Conservation (phyloP, 2,888 invertebrate genomes). For the Stenichneumon culpator region DNA sequence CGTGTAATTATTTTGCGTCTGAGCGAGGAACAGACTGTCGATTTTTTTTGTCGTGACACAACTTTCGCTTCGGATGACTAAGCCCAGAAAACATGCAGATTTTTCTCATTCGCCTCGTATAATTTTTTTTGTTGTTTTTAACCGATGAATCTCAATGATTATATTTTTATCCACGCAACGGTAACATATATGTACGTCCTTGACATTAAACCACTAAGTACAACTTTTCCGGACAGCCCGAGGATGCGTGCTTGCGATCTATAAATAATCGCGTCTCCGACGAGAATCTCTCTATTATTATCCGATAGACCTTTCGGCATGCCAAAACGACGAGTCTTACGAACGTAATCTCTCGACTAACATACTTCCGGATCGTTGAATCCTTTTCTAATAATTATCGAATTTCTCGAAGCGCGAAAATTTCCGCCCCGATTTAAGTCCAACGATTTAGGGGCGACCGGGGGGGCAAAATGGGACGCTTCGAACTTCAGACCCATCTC, state of each 20-base stretch:
- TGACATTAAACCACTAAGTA: conserved; percentile 62
- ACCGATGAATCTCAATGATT: background rate
- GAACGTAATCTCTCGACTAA: background rate
- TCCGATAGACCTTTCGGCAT: conserved; percentile 29
- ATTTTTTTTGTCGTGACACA: conserved; percentile 38
- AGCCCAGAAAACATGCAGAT: conserved; percentile 36
- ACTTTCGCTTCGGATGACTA: conserved; percentile 60
- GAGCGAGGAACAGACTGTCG: too few species aligned
- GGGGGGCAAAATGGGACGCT: background rate
- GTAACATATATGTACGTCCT: conserved; percentile 20
- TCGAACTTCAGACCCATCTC: background rate
- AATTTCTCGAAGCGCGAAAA: background rate
- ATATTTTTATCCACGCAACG: background rate
- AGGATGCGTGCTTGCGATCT: conserved; percentile 21
- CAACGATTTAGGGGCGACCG: background rate
- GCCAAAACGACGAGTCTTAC: conserved; percentile 37
- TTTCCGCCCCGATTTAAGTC: background rate
- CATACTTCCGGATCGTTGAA: conserved; percentile 33
- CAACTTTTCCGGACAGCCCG: conserved; percentile 12
- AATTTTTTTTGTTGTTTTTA: background rate
- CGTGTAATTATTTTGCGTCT: background rate
- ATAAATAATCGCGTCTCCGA: conserved; percentile 32
- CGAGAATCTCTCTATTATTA: conserved; percentile 53
- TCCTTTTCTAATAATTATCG: conserved; percentile 16
- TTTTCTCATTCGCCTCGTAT: background rate